phyloP scores from a whole-genome alignment of 1,140 invertebrate genomes.

The Scylla paramamosain region DNA sequence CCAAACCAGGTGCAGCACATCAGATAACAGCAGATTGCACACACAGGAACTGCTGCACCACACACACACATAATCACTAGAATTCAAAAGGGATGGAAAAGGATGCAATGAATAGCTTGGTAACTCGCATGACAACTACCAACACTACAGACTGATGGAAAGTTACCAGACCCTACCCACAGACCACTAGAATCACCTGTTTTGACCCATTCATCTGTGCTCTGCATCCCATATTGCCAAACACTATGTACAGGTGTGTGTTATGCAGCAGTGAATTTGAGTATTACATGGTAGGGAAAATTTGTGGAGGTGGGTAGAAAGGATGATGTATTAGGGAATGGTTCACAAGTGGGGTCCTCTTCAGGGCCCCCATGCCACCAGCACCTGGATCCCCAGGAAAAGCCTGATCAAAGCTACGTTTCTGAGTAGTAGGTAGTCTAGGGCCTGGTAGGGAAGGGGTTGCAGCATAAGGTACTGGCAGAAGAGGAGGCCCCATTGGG shows the following conservation, averaged over 20 bases:
- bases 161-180: constrained; percentile 56
- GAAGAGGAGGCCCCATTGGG: constrained; percentile 65
- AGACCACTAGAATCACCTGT: constrained; percentile 64
- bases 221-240: constrained; percentile 52
- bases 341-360: constrained; percentile 74
- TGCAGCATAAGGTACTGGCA: constrained; percentile 76
- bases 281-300: constrained; percentile 75
- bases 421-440: constrained; percentile 78
- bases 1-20: constrained; percentile 66
- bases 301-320: constrained; percentile 74
- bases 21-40: constrained; percentile 75
- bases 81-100: constrained; percentile 34
- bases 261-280: constrained; percentile 66
- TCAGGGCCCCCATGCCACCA: constrained; percentile 78
- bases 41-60: constrained; percentile 66
- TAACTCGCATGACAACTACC: constrained; percentile 64
- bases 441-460: constrained; percentile 77
- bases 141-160: constrained; percentile 35
- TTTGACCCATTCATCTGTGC: constrained; percentile 57
- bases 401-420: constrained; percentile 81
- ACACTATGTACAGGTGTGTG: constrained; percentile 68
- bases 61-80: constrained; percentile 49
- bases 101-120: constrained; percentile 63
- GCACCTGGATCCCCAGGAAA: constrained; percentile 79
- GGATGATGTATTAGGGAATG: constrained; percentile 59